Evolutionary conservation across 2,113 vertebrate genomes (phyloP), one percentile per base, ranked within the genome.

Genomic region (Cynocephalus volans): DNA sequence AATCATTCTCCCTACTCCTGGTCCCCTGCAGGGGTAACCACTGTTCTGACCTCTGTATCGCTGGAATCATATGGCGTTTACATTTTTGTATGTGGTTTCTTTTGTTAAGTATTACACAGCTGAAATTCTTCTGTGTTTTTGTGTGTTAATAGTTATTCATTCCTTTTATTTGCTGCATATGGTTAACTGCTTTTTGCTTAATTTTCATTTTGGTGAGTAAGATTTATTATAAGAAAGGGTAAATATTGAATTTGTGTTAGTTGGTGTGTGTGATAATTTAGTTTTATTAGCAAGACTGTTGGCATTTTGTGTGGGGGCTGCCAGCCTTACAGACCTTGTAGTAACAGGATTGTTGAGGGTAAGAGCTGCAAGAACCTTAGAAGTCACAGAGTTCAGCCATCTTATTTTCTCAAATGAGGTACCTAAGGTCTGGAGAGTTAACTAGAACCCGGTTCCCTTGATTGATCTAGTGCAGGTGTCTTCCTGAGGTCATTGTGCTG

Each of bases 191-290:
- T 70, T n/a, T 75, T 84, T 84, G 64, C 31, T 31, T 87, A 19
- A 17, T 87, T 79, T 95, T 93, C 60, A 33, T 64, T 64, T 92
- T 75, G 56, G 50, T 84, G 45, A 79, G 48, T 76, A 48, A 86
- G 15, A 24, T 24, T 31, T 28, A 36, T 45, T 56, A 26, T 31
- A 48, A 62, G 0, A 24, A 96, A 70, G 2, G 36, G 4, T 62
- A 58, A 69, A 48, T 81, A 64, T 15, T 76, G 36, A 60, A 2
- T 21, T 50, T 72, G 6, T 45, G 45, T 62, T 31, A 17, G 50
- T 76, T n/a, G 19, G n/a, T 28, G 17, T 36, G 52, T 83, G 45
- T 28, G 28, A 45, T 62, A 67, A 50, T 60, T 76, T 83, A 73
- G 8, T 1, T 60, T 41, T 62, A 58, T 45, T 54, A 65, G 80